Evolutionary conservation across 2,888 invertebrate species (phyloP), one percentile per base, ranked within the genome.

Genomic region (Kryphioiulus occultus): DNA sequence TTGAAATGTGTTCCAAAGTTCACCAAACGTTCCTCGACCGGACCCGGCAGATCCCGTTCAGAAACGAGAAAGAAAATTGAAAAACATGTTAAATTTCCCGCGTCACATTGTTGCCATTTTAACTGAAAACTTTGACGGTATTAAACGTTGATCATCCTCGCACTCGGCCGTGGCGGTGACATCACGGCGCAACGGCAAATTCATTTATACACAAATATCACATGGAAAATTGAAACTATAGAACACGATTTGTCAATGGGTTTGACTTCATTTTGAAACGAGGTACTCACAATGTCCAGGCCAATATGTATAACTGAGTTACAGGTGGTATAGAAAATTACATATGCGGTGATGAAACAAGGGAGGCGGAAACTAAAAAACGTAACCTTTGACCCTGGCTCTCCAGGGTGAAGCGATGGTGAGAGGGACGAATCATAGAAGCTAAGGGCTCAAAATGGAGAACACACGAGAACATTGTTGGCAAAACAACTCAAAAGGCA

Each of bases 131-230:
- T 78, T 78, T 30, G 78, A 78, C 78, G 53, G 53, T 53, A 53
- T 19, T 53, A 53, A 53, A 53, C 53, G 78, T 78, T 78, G 78
- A 78, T 78, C 78, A 26, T 78, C 30, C 78, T 78, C 30, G 78
- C 15, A 78, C 30, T 10, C 78, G 26, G 78, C 30, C 78, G 78
- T 30, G 78, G 12, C 78, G 26, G 78, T 78, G 17, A 30, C 26
- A 22, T 30, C 78, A 78, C 78, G 78, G 78, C 26, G 78, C 78
- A 78, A 78, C 30, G 78, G 30, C 78, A 78, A 78, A 78, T 78
- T 78, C 78, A 78, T 78, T 78, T 78, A 78, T 78, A 78, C 78
- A 78, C 78, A 78, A 78, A 78, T 78, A 78, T 78, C 78, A 78
- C 78, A 78, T 78, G 78, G 78, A 78, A 78, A 78, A 78, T 78